phyloP scores from a whole-genome alignment of 53 echinoderm and acorn worm species.

The Henricia sp. region DNA sequence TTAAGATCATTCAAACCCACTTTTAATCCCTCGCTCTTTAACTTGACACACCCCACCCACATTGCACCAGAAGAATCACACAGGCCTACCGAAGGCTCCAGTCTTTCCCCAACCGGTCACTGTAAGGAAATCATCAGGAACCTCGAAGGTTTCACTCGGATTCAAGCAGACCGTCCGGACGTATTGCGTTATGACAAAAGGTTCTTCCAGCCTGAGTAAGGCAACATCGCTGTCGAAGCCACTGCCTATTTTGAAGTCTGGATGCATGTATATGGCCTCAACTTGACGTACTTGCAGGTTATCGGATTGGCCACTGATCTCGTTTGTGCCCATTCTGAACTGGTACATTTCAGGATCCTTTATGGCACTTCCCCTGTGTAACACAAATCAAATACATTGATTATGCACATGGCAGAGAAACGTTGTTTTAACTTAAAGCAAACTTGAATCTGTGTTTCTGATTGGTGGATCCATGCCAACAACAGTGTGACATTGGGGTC shows the following conservation, averaged over 20 bases:
- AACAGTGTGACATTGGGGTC: too few relatives aligned
- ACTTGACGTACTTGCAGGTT: constrained; percentile 6
- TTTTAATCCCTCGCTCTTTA: too few relatives aligned
- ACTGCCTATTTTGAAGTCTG: constrained; percentile 11
- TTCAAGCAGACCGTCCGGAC: constrained; percentile 61
- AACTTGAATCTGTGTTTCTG: too few relatives aligned
- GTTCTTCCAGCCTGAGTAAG: constrained; percentile 32
- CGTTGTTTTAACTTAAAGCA: too few relatives aligned
- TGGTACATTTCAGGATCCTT: constrained; percentile 29
- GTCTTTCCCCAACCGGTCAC: constrained; percentile 69
- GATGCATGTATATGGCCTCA: constrained; percentile 52
- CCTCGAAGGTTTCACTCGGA: neutral
- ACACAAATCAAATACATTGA: too few relatives aligned
- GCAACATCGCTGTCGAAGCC: constrained; percentile 52
- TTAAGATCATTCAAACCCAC: too few relatives aligned
- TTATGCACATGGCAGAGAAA: too few relatives aligned
- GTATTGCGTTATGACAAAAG: constrained; percentile 48
- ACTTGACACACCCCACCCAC: neutral
- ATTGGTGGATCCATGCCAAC: too few relatives aligned
- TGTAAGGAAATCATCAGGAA: constrained; percentile 1
- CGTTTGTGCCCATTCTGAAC: constrained; percentile 31
- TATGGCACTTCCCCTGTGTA: constrained; percentile 19
- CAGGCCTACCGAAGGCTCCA: constrained; percentile 35
- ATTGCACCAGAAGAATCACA: neutral
- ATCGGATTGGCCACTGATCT: neutral